Conservation (phyloP, 2,113 vertebrate genomes). For the Pontoporia blainvillei region DNA sequence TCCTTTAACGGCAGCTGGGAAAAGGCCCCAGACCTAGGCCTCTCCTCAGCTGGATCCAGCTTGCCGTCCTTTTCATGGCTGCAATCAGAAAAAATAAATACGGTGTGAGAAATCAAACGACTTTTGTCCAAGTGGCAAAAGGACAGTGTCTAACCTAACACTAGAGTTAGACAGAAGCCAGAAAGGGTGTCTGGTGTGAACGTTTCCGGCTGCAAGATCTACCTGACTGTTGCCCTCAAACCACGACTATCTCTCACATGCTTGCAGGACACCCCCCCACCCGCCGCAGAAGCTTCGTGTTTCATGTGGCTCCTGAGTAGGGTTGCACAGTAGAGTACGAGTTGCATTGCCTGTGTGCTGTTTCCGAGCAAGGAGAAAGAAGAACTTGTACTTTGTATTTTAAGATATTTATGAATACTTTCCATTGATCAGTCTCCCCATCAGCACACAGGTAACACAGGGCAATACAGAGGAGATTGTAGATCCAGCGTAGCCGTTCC, state of each 20-base stretch:
- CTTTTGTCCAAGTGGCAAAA: background rate
- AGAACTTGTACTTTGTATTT: background rate
- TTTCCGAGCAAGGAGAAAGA: conserved; percentile 13
- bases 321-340: background rate
- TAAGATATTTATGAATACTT: background rate
- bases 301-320: conserved; percentile 61
- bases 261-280: conserved; percentile 59
- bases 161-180: background rate
- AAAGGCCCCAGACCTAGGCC: background rate
- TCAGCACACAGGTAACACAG: background rate
- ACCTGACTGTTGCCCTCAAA: conserved; percentile 59
- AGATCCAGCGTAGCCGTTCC: background rate
- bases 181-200: background rate
- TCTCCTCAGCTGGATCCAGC: background rate
- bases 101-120: background rate
- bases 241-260: conserved; percentile 22
- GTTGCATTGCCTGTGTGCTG: background rate
- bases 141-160: background rate
- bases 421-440: background rate
- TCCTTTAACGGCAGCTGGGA: background rate
- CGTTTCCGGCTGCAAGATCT: conserved; percentile 47
- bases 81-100: background rate
- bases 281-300: conserved; percentile 74
- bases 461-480: background rate
- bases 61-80: background rate